Percentiles rank a stretch among this genome's conserved stretches.
phyloP scores from a whole-genome alignment of 1,140 invertebrate species.

The Xylocopa sonorina region DNA sequence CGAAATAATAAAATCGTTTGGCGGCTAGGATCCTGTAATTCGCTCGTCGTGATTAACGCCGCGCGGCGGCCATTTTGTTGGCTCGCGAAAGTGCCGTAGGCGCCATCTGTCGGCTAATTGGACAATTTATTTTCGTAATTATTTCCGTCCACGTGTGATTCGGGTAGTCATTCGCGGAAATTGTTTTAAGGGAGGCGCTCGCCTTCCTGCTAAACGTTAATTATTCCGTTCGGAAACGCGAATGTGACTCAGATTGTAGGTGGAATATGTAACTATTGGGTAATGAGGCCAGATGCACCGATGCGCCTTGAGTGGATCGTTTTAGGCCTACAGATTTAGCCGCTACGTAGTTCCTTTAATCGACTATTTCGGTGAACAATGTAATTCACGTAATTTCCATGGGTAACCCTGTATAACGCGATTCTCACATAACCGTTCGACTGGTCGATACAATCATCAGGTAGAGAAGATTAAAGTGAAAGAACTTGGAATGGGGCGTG shows the following conservation, averaged over 20 bases:
- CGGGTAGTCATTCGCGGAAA: constrained; percentile 28
- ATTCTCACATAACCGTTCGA: background rate
- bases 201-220: constrained; percentile 16
- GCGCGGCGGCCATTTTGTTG: constrained; percentile 22
- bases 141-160: constrained; percentile 44
- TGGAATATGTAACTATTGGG: background rate
- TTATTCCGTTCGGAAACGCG: background rate
- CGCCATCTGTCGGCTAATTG: constrained; percentile 48
- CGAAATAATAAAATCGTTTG: constrained; percentile 31
- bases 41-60: constrained; percentile 12
- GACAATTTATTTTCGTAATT: constrained; percentile 27
- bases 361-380: background rate
- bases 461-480: background rate
- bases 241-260: constrained; percentile 18
- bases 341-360: background rate
- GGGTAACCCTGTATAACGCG: background rate
- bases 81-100: background rate
- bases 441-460: background rate
- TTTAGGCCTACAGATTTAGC: background rate
- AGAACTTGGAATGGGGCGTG: background rate
- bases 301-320: background rate
- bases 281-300: background rate
- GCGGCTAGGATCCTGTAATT: constrained; percentile 54
- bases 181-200: constrained; percentile 9
- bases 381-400: constrained; percentile 2